phyloP scores from a whole-genome alignment of 1,140 invertebrate genomes.

The Neodiprion pinetum region DNA sequence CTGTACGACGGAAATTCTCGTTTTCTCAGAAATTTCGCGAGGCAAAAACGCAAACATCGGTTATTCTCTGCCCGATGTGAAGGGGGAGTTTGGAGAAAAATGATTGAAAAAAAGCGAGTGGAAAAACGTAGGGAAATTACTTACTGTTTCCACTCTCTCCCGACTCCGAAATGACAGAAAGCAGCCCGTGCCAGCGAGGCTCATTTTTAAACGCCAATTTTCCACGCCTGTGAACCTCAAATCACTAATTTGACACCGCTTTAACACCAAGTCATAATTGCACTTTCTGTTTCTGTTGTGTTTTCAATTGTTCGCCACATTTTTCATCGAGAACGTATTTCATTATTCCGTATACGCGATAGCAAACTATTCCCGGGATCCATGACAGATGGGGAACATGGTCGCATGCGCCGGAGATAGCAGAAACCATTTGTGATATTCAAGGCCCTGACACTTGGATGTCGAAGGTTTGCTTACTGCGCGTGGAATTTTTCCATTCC shows the following conservation, averaged over 20 bases:
- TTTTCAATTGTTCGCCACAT: background rate
- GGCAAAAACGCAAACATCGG: too few species aligned
- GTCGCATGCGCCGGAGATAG: background rate
- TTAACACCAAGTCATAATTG: conserved; percentile 27
- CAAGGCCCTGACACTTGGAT: too few species aligned
- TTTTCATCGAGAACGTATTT: conserved; percentile 34
- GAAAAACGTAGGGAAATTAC: conserved; percentile 27
- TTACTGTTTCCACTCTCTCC: conserved; percentile 40
- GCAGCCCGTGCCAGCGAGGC: conserved; percentile 31
- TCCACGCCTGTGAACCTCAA: conserved; percentile 22
- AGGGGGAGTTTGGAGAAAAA: background rate
- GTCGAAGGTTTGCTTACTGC: too few species aligned
- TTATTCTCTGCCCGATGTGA: too few species aligned
- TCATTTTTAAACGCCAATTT: conserved; percentile 41
- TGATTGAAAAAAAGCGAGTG: background rate
- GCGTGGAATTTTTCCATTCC: too few species aligned
- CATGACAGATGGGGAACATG: conserved; percentile 49
- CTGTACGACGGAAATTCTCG: too few species aligned
- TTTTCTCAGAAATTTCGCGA: too few species aligned
- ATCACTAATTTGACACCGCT: conserved; percentile 21
- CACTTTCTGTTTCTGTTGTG: conserved; percentile 24
- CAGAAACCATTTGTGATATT: background rate
- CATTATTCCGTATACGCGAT: conserved; percentile 46
- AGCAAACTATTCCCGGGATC: conserved; percentile 53
- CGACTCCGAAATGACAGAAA: conserved; percentile 39